Evolutionary conservation across 2,797 vertebrate species (phyloP).

Genomic region (Clamator glandarius): DNA sequence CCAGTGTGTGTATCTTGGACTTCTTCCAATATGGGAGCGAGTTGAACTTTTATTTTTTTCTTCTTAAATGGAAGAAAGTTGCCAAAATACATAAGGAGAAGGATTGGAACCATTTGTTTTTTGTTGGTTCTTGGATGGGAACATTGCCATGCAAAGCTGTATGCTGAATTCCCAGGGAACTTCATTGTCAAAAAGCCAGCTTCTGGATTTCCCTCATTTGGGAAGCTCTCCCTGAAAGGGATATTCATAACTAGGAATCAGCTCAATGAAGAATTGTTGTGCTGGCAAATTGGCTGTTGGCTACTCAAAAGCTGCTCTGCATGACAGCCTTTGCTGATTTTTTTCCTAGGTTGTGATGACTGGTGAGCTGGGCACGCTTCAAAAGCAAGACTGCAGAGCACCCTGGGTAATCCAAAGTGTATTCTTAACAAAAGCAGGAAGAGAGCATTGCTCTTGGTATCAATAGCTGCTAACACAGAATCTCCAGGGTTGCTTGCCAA

Average conservation of each 20-base stretch:
- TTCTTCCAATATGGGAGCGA: conserved; percentile 61
- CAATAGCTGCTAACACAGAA: conserved; percentile 42
- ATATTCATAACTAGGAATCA: conserved; percentile 64
- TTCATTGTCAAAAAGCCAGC: conserved; percentile 57
- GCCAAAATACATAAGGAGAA: conserved; percentile 67
- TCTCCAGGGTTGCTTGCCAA: conserved; percentile 43
- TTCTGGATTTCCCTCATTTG: conserved; percentile 67
- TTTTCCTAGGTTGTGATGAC: background rate
- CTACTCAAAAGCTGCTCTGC: conserved; percentile 17
- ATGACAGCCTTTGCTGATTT: background rate
- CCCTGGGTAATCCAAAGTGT: conserved; percentile 46
- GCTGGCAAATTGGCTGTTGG: conserved; percentile 57
- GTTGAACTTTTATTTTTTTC: conserved; percentile 57
- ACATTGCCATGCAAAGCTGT: conserved; percentile 43
- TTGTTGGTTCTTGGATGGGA: conserved; percentile 41
- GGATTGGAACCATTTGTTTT: conserved; percentile 47
- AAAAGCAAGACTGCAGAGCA: conserved; percentile 51
- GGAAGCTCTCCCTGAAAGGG: conserved; percentile 65
- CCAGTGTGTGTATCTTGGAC: conserved; percentile 58
- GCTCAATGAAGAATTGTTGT: conserved; percentile 57
- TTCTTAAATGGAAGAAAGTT: conserved; percentile 50
- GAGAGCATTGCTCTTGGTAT: conserved; percentile 23
- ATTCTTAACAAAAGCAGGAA: conserved; percentile 52
- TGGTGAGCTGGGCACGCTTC: background rate
- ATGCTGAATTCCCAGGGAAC: conserved; percentile 64